phyloP scores from a whole-genome alignment of 2,797 vertebrate genomes.

The Pseudocheirus occidentalis region DNA sequence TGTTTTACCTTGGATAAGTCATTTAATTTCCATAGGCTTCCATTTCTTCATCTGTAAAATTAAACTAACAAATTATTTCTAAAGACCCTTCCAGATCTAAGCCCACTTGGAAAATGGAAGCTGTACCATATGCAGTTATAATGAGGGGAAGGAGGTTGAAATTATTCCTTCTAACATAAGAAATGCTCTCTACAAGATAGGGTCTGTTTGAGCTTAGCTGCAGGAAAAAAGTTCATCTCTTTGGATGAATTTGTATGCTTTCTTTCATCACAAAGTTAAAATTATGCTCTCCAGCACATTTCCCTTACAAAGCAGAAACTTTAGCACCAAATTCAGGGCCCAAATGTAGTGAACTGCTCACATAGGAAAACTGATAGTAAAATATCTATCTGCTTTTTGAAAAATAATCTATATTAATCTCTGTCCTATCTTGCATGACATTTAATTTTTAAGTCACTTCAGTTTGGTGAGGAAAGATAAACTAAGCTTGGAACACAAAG shows the following conservation, averaged over 20 bases:
- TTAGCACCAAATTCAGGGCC: not conserved
- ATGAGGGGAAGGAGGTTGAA: not conserved
- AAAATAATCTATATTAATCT: not conserved
- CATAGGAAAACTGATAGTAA: not conserved
- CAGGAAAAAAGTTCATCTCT: not conserved
- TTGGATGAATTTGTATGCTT: not conserved
- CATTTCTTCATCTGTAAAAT: not conserved
- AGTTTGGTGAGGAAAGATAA: no score
- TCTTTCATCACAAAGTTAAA: not conserved
- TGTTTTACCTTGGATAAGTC: not conserved
- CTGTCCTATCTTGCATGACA: no score
- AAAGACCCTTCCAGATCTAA: not conserved
- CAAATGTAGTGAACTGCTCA: not conserved
- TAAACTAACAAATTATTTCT: not conserved
- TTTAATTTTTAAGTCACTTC: no score
- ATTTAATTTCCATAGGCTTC: not conserved
- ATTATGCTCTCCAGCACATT: not conserved
- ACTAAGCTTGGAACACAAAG: no score
- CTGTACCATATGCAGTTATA: not conserved
- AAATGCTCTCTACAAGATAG: not conserved
- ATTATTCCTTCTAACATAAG: not conserved
- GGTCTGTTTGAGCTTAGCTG: not conserved
- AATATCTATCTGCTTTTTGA: not conserved
- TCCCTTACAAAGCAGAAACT: not conserved
- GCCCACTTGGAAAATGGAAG: not conserved